phyloP scores from a whole-genome alignment of 2,113 vertebrate species.

The Gnathonemus longibarbis region DNA sequence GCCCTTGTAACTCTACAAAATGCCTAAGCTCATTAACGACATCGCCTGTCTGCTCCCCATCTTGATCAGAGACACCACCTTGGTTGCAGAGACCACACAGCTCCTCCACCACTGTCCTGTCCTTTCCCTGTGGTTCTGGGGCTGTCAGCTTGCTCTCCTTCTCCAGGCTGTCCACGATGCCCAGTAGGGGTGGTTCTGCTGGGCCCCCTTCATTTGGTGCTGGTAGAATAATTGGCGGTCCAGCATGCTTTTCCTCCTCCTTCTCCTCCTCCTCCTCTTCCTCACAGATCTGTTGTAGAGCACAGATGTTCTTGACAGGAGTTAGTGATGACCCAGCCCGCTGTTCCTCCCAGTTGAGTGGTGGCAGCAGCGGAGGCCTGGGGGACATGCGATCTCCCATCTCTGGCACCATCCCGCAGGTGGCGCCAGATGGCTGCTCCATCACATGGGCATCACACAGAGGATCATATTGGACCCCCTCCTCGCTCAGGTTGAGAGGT shows the following conservation, averaged over 20 bases:
- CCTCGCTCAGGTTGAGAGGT: conserved; percentile 26
- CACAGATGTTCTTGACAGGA: conserved; percentile 51
- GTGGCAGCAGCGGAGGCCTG: conserved; percentile 17
- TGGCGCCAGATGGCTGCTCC: conserved; percentile 45
- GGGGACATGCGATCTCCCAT: conserved; percentile 34
- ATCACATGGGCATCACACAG: conserved; percentile 43
- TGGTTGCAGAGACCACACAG: not conserved
- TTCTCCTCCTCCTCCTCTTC: conserved; percentile 73
- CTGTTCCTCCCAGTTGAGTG: conserved; percentile 19
- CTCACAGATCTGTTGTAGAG: conserved; percentile 76
- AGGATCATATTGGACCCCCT: conserved; percentile 35
- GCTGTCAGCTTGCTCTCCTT: not conserved
- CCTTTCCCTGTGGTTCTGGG: not conserved
- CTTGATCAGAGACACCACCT: not conserved
- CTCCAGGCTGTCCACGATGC: not conserved
- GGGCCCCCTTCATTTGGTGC: not conserved
- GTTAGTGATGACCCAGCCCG: conserved; percentile 14
- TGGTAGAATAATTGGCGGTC: not conserved
- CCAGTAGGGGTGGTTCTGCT: not conserved
- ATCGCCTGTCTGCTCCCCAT: not conserved
- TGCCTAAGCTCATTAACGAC: not conserved
- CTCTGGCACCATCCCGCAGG: conserved; percentile 46
- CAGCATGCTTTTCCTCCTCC: conserved; percentile 35
- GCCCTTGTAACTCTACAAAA: not conserved
- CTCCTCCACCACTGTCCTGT: not conserved